These are phyloP conservation scores for Microplitis demolitor DNA, from an alignment of 1,140 invertebrate species.

Conservation along the genomic window DNA sequence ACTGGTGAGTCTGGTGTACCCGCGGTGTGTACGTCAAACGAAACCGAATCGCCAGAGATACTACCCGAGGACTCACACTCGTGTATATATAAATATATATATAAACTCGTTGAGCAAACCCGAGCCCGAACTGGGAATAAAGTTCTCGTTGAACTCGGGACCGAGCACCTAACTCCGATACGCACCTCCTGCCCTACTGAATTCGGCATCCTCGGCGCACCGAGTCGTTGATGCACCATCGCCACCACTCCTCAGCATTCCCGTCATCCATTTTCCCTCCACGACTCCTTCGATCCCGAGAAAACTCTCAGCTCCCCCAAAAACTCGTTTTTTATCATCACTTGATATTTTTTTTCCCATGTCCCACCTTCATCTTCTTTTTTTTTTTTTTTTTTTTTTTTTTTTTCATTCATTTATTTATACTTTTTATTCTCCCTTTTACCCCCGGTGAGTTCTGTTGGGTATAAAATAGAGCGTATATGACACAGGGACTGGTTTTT, in stretches of 20 bases:
- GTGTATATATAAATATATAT: too few species aligned
- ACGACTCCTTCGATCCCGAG: too few species aligned
- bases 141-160: too few species aligned
- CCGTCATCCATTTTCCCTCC: too few species aligned
- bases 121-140: neutral
- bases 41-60: slow-evolving; percentile 27
- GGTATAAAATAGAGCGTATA: neutral
- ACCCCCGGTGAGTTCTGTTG: slow-evolving; percentile 14
- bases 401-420: too few species aligned
- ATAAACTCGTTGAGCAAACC: neutral
- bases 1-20: slow-evolving; percentile 14
- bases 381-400: too few species aligned
- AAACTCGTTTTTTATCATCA: neutral
- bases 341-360: too few species aligned
- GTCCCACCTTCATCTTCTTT: neutral
- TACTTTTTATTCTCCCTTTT: neutral
- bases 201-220: neutral
- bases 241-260: neutral
- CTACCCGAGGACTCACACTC: neutral
- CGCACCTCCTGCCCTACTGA: neutral
- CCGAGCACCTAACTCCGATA: neutral
- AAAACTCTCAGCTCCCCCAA: neutral
- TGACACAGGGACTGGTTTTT: neutral
- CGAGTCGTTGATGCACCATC: neutral
- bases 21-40: slow-evolving; percentile 25